These are phyloP conservation scores for Crax fasciolata DNA, from an alignment of 2,797 vertebrate genomes.

Conservation along the genomic window DNA sequence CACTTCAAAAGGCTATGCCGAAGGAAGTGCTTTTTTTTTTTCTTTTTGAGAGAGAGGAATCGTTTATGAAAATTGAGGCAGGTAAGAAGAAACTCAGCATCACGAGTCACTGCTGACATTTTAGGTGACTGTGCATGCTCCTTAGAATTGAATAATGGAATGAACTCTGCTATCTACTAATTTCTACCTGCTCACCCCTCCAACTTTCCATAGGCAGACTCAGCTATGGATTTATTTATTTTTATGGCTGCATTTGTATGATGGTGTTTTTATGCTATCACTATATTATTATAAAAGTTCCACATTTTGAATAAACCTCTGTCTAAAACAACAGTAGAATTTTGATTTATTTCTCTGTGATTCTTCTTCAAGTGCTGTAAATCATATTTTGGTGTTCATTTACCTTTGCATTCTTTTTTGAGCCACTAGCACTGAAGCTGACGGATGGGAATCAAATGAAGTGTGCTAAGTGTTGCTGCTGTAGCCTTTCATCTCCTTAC, in stretches of 20 bases:
- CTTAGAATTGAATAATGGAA: background rate
- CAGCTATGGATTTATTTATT: background rate
- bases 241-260: slow-evolving; percentile 21
- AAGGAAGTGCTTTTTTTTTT: background rate
- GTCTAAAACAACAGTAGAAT: slow-evolving; percentile 69
- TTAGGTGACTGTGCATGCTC: background rate
- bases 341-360: slow-evolving; percentile 82
- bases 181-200: background rate
- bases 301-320: slow-evolving; percentile 71
- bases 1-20: background rate
- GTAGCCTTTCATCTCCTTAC: slow-evolving; percentile 85
- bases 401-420: slow-evolving; percentile 85
- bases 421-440: slow-evolving; percentile 86
- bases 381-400: slow-evolving; percentile 85
- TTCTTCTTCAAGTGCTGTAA: slow-evolving; percentile 82
- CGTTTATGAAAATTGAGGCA: background rate
- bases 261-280: slow-evolving; percentile 42
- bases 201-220: background rate
- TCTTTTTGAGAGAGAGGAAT: background rate
- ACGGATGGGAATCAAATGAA: slow-evolving; percentile 92
- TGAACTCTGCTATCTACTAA: background rate
- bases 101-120: background rate
- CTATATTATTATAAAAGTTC: slow-evolving; percentile 55
- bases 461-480: slow-evolving; percentile 88
- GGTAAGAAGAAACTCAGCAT: background rate